phyloP scores from a whole-genome alignment of 2,888 invertebrate species.

The Nudaria mundana region DNA sequence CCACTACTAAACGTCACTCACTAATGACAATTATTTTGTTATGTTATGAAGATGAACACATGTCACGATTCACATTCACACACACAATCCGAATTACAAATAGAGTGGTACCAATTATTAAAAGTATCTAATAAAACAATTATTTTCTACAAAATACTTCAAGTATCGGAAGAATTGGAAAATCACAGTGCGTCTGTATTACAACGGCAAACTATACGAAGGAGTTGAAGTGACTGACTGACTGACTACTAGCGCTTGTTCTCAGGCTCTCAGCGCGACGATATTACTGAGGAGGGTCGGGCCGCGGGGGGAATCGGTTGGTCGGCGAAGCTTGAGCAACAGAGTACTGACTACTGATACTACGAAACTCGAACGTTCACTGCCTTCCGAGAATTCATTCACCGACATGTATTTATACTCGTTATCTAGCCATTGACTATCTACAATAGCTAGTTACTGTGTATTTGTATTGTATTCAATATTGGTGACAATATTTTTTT shows the following conservation, averaged over 20 bases:
- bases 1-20: too few species aligned
- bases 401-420: slow-evolving; percentile 45
- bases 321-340: slow-evolving; percentile 40
- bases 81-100: background rate
- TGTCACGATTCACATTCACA: background rate
- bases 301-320: slow-evolving; percentile 37
- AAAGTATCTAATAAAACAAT: too few species aligned
- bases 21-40: background rate
- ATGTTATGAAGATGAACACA: too few species aligned
- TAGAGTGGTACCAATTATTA: background rate
- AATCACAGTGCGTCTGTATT: background rate
- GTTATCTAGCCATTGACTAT: slow-evolving; percentile 55
- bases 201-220: too few species aligned
- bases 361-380: slow-evolving; percentile 58
- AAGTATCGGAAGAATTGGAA: slow-evolving; percentile 13
- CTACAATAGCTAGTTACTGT: too few species aligned
- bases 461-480: too few species aligned
- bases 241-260: too few species aligned
- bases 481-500: too few species aligned
- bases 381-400: slow-evolving; percentile 70
- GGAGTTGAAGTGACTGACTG: too few species aligned
- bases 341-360: too few species aligned
- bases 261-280: slow-evolving; percentile 6
- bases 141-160: background rate
- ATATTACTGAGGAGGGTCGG: slow-evolving; percentile 9